phyloP scores from a whole-genome alignment of 35 echinoderm and acorn worm genomes.

The Apostichopus parvimensis region DNA sequence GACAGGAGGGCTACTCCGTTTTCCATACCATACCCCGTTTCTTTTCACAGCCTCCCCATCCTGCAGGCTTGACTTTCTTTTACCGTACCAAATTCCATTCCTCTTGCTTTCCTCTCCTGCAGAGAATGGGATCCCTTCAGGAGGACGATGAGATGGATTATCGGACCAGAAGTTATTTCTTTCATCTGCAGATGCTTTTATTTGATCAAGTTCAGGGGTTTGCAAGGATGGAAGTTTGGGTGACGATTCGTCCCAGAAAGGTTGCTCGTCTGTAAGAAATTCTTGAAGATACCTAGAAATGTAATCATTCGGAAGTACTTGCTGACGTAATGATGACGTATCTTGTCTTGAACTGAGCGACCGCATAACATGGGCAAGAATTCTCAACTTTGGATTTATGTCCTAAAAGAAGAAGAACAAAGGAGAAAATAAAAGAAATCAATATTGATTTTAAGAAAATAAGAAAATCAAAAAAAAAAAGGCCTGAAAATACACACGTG shows the following conservation, averaged over 20 bases:
- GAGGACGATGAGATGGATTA: not conserved
- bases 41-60: not conserved
- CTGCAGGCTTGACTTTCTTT: not conserved
- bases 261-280: constrained; percentile 26
- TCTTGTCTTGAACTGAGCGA: constrained; percentile 30
- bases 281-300: constrained; percentile 43
- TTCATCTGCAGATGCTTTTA: not conserved
- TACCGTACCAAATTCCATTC: constrained; percentile 55
- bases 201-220: constrained; percentile 36
- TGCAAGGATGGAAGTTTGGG: constrained; percentile 48
- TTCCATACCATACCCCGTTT: constrained; percentile 52
- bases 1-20: not conserved
- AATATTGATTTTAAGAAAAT: too few relatives aligned
- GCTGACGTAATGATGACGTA: constrained; percentile 5
- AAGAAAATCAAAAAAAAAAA: too few relatives aligned
- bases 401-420: not conserved
- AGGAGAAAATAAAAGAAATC: too few relatives aligned
- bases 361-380: constrained; percentile 36
- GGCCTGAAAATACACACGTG: too few relatives aligned
- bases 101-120: not conserved
- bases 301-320: constrained; percentile 6
- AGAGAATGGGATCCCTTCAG: not conserved
- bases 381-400: constrained; percentile 47
- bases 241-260: constrained; percentile 17
- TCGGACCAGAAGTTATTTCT: constrained; percentile 33